Evolutionary conservation across 2,888 invertebrate genomes (phyloP), one percentile per base, ranked within the genome.

Genomic region (Cheilosia scutellata): DNA sequence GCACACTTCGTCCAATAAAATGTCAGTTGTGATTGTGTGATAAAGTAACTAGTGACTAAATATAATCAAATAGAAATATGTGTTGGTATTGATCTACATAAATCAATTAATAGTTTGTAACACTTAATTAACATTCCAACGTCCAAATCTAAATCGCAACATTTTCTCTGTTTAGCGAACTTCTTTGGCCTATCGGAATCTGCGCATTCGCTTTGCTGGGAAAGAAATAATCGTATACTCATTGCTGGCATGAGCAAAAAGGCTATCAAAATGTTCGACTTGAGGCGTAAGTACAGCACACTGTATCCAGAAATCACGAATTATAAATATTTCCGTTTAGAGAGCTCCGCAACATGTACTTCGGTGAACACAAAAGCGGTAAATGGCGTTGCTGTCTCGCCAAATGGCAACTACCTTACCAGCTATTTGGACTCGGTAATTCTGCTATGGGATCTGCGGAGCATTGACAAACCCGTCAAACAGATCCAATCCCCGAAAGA

Each of bases 171-270:
- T 33, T 7, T 49, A 66, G 90, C 91, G 0, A 92, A 95, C 6
- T 97, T 97, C 91, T 95, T 96, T 93, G 97, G 97, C 0, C 93
- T 96, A 25, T 96, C 97, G 0, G 98, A 98, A 92, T 95, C 96
- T 0, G 95, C 96, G 0, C 96, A 97, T 92, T 97, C 97, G 5
- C 93, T 98, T 33, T 95, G 96, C 49, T 98, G 98, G 98, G 95
- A 95, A 87, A 94, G 95, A 88, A 95, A 95, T 79, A 94, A 95
- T 68, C 95, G 96, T 88, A 95, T 96, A 2, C 94, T 98, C 40
- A 95, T 97, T 1, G 95, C 97, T n/a, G 98, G 98, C 58, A 96
- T 98, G 94, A 98, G 97, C 92, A 94, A 96, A 89, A 98, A 98
- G 90, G 95, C 96, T 89, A 95, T 99, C 53, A 97, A 97, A 92